Evolutionary conservation across 2,797 vertebrate species (phyloP).

Genomic region (Paedocypris micromegethes): DNA sequence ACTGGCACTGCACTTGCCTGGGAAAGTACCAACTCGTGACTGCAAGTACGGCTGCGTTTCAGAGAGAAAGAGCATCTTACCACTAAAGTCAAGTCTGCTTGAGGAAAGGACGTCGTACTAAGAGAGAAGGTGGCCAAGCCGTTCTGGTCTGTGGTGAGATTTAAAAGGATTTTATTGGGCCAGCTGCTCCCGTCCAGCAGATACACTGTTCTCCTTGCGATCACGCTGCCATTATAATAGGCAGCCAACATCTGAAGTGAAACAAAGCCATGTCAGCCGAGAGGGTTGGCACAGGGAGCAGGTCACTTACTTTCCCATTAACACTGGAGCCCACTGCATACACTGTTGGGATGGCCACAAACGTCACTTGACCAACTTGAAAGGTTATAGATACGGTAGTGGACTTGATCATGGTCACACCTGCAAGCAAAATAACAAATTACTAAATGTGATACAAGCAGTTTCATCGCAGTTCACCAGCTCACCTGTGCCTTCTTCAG

Average conservation of each 20-base stretch:
- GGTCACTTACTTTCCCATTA: slow-evolving; percentile 21
- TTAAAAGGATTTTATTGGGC: slow-evolving; percentile 24
- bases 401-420: not conserved
- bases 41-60: not conserved
- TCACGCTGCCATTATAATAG: slow-evolving; percentile 48
- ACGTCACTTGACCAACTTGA: slow-evolving; percentile 18
- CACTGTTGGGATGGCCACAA: slow-evolving; percentile 20
- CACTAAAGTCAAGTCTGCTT: slow-evolving; percentile 12
- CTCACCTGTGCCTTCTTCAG: too few species aligned
- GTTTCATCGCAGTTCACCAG: too few species aligned
- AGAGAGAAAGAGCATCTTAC: slow-evolving; percentile 37
- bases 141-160: slow-evolving; percentile 56
- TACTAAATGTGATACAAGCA: not conserved
- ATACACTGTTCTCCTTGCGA: slow-evolving; percentile 48
- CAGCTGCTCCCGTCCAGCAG: slow-evolving; percentile 48
- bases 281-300: not conserved
- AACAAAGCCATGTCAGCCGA: not conserved
- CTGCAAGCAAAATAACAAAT: not conserved
- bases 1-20: slow-evolving; percentile 34
- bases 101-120: slow-evolving; percentile 5
- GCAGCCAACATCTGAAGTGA: slow-evolving; percentile 49
- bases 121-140: slow-evolving; percentile 56
- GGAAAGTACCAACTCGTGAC: not conserved
- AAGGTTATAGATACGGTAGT: not conserved
- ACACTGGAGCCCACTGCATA: not conserved